These are phyloP conservation scores for Coecobrya sp. DNA, from an alignment of 2,888 invertebrate genomes.

Conservation along the genomic window DNA sequence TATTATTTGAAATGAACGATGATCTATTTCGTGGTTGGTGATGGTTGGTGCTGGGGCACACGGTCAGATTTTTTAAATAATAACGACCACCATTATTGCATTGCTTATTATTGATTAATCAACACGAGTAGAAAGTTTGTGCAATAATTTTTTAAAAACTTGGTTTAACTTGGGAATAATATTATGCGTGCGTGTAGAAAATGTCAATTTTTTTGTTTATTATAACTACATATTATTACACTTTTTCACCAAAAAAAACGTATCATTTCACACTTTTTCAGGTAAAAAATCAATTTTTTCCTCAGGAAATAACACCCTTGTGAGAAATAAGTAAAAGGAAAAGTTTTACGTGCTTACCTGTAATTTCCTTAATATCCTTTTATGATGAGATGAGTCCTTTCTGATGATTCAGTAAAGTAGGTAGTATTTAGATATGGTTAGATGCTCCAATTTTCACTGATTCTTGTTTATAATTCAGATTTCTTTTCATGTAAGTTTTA, in stretches of 20 bases:
- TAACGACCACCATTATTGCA: too few relatives aligned
- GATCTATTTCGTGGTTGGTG: slow-evolving; percentile 1
- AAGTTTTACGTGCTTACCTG: slow-evolving; percentile 45
- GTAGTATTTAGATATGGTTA: neutral
- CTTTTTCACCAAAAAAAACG: neutral
- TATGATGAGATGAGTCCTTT: neutral
- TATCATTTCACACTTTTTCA: slow-evolving; percentile 18
- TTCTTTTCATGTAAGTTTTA: too few relatives aligned
- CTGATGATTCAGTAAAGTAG: too few relatives aligned
- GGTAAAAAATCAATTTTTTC: neutral
- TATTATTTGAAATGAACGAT: neutral
- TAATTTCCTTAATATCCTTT: neutral
- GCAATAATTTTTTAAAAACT: neutral
- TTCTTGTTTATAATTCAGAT: too few relatives aligned
- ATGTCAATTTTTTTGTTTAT: slow-evolving; percentile 20
- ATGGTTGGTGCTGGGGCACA: neutral
- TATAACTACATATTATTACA: neutral
- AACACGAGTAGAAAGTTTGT: neutral
- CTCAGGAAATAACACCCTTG: slow-evolving; percentile 12
- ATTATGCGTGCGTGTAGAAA: neutral
- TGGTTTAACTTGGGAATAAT: slow-evolving; percentile 16
- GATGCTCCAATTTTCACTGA: neutral
- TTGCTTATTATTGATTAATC: neutral
- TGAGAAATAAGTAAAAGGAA: slow-evolving; percentile 22
- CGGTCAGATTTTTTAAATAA: too few relatives aligned